Evolutionary conservation across 2,113 vertebrate genomes (phyloP).

Genomic region (Saccopteryx bilineata): DNA sequence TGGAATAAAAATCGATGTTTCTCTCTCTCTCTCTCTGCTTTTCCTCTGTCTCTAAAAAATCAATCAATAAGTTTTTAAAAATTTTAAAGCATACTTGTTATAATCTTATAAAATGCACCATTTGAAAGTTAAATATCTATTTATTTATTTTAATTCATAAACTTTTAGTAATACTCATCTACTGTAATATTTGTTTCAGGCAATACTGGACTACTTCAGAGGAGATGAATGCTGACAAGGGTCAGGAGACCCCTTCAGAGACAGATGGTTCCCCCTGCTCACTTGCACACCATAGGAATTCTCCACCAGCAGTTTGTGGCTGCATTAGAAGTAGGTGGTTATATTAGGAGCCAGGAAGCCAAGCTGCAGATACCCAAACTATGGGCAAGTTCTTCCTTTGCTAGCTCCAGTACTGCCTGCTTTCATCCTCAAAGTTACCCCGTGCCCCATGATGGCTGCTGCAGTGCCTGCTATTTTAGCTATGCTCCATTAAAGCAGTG

Average conservation of each 20-base stretch:
- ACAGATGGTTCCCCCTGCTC: background rate
- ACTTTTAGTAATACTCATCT: background rate
- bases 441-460: background rate
- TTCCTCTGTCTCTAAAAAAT: too few relatives aligned
- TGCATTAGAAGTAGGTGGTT: background rate
- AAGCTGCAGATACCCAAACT: background rate
- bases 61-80: too few relatives aligned
- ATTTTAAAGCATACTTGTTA: background rate
- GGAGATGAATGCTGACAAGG: background rate
- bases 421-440: background rate
- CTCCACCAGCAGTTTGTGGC: background rate
- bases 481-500: background rate
- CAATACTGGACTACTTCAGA: background rate
- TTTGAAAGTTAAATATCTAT: background rate
- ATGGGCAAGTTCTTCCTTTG: background rate
- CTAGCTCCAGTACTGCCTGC: background rate
- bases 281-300: background rate
- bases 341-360: background rate
- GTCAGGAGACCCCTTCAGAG: background rate
- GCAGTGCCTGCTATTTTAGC: background rate
- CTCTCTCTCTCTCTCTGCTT: too few relatives aligned
- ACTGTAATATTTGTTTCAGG: background rate
- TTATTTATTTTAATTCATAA: background rate
- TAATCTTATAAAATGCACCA: background rate
- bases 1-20: too few relatives aligned